These are phyloP conservation scores for Aphelenchoides avenae DNA, from an alignment of 1,140 invertebrate genomes.

Conservation along the genomic window DNA sequence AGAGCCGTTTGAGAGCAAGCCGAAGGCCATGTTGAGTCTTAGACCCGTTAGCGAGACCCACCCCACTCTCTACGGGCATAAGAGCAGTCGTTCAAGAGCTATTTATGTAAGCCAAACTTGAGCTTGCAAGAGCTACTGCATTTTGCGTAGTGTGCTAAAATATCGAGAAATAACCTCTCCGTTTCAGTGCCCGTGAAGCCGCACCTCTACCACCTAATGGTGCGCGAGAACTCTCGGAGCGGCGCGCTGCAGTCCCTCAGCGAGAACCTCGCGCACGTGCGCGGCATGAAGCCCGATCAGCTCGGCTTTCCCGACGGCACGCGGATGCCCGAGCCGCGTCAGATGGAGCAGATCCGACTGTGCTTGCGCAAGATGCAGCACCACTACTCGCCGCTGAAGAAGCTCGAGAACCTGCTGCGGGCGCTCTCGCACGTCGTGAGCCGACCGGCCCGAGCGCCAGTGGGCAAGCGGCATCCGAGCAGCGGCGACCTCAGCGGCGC, in stretches of 20 bases:
- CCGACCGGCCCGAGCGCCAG: too few species aligned
- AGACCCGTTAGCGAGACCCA: too few species aligned
- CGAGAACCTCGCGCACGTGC: constrained; percentile 77
- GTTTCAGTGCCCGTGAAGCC: constrained; percentile 78
- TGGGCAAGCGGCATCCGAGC: too few species aligned
- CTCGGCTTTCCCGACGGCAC: constrained; percentile 72
- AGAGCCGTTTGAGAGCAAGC: too few species aligned
- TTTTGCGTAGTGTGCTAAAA: too few species aligned
- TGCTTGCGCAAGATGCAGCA: constrained; percentile 77
- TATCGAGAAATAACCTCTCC: not conserved
- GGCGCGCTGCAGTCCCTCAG: constrained; percentile 75
- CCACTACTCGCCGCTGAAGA: constrained; percentile 85
- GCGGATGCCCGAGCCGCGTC: constrained; percentile 71
- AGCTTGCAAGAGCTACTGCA: too few species aligned
- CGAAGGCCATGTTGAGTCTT: too few species aligned
- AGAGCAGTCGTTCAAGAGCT: too few species aligned
- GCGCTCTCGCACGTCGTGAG: constrained; percentile 70
- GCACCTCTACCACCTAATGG: constrained; percentile 78
- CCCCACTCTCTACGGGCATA: too few species aligned
- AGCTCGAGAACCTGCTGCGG: constrained; percentile 79
- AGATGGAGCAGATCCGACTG: constrained; percentile 72
- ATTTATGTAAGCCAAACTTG: too few species aligned
- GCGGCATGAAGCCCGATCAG: constrained; percentile 73
- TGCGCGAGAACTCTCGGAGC: constrained; percentile 73
- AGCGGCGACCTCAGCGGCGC: too few species aligned